phyloP scores from a whole-genome alignment of 2,797 vertebrate genomes.

The Fratercula arctica region DNA sequence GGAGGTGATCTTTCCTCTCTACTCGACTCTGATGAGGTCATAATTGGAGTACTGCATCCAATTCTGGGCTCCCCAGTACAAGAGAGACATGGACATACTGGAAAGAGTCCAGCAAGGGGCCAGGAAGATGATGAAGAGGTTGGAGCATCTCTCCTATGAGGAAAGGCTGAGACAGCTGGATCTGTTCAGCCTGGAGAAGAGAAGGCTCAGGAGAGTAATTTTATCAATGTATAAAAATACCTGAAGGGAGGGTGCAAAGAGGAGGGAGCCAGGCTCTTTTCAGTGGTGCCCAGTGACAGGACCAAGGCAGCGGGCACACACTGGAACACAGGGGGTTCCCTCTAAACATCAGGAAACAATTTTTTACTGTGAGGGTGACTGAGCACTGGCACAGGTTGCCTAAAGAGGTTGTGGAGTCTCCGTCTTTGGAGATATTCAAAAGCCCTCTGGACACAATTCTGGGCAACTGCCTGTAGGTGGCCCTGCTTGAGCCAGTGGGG shows the following conservation, averaged over 20 bases:
- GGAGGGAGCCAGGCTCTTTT: not conserved
- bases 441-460: not conserved
- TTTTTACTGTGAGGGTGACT: not conserved
- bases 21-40: not conserved
- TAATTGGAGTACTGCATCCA: not conserved
- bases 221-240: not conserved
- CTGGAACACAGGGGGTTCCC: not conserved
- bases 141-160: not conserved
- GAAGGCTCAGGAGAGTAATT: not conserved
- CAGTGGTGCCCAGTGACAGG: not conserved
- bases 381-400: not conserved
- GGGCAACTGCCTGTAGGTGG: no score
- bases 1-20: not conserved
- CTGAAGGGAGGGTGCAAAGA: not conserved
- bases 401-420: not conserved
- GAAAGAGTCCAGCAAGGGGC: not conserved
- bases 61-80: not conserved
- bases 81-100: not conserved
- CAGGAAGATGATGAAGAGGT: not conserved
- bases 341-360: not conserved
- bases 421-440: not conserved
- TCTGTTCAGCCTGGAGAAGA: not conserved
- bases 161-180: not conserved
- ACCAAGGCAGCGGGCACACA: not conserved
- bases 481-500: not conserved